Percentiles rank a stretch among this genome's conserved stretches.
Conservation (phyloP, 2,888 invertebrate species). For the Ennomos quercinarius region DNA sequence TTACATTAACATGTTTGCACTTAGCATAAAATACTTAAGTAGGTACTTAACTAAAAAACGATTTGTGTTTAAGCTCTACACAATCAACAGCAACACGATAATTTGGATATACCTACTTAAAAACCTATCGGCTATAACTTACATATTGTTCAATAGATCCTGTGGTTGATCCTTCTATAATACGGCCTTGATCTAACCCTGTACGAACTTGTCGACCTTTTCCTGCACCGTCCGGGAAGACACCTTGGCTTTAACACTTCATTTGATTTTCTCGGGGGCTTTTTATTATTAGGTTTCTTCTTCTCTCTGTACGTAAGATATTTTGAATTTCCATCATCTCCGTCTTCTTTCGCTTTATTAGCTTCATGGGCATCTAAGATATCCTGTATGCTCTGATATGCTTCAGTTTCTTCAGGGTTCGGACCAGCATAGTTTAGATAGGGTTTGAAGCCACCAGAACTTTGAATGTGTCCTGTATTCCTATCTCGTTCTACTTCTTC, state of each 20-base stretch:
- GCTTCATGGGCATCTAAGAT: slow-evolving; percentile 73
- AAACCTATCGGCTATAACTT: not conserved
- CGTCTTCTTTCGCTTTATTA: slow-evolving; percentile 53
- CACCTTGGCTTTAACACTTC: slow-evolving; percentile 55
- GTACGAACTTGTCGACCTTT: slow-evolving; percentile 50
- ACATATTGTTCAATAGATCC: slow-evolving; percentile 23
- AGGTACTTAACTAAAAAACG: too few species aligned
- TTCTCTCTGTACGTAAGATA: slow-evolving; percentile 49
- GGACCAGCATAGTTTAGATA: slow-evolving; percentile 42
- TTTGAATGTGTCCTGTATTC: slow-evolving; percentile 48
- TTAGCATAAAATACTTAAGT: too few species aligned
- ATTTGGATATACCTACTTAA: not conserved
- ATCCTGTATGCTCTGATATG: slow-evolving; percentile 70
- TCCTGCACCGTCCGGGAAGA: slow-evolving; percentile 61
- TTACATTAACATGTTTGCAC: too few species aligned
- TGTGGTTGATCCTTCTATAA: slow-evolving; percentile 55
- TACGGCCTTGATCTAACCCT: slow-evolving; percentile 61
- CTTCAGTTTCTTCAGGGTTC: slow-evolving; percentile 58
- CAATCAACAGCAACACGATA: not conserved
- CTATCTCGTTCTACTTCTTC: slow-evolving; percentile 59
- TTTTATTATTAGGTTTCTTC: slow-evolving; percentile 51
- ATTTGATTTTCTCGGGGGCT: slow-evolving; percentile 46
- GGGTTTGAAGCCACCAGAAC: slow-evolving; percentile 55
- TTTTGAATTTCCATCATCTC: slow-evolving; percentile 47
- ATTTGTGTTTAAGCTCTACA: too few species aligned